Base-by-base conservation (phyloP, 2,888 invertebrate species). In the Tenodera sinensis region DNA sequence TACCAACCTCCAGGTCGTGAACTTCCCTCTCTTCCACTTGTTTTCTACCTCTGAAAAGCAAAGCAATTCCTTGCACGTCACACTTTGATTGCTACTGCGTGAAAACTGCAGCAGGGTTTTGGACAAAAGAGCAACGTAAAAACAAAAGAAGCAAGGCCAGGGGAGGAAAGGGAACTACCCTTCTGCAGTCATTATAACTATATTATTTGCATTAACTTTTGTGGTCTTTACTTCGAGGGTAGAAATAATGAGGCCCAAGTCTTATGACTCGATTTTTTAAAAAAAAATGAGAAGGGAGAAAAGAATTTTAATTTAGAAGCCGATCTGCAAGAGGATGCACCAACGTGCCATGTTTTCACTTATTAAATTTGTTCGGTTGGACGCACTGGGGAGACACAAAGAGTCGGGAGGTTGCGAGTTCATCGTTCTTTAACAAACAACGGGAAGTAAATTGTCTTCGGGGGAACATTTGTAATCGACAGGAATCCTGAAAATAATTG, bases 351-450 rank as follows among this genome's bases (percentile, higher is more conserved):
- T 25, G 20, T 28, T 83, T 30, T 82, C 30, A 71, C 89, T 89
- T 86, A 85, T 89, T 89, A 89, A 89, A 89, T 89, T 89, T 85
- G 83, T 89, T 42, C 83, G 89, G 89, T 89, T 86, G 34, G 83
- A 7, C 27, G 86, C 42, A 82, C 27, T 15, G 20, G 30, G 54
- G 25, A 15, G 54, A 71, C 54, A 71, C 54, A 20, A 20, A 71
- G 20, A 71, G 20, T 71, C 25, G 20, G 6, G 54, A 71, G 25
- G 54, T 71, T 25, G 54, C 4, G 54, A 20, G 54, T 71, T 71
- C 42, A 42, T 12, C 42, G 42, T 42, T 42, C 12, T 42, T 42
- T 42, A 42, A 42, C 42, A 42, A 12, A 12, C 42, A 42, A 1
- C 42, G 42, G 42, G 12, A 42, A 9, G 12, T 42, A 42, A 42